Base-by-base conservation (phyloP, 2,797 vertebrate species). In the Dicrostonyx torquatus region DNA sequence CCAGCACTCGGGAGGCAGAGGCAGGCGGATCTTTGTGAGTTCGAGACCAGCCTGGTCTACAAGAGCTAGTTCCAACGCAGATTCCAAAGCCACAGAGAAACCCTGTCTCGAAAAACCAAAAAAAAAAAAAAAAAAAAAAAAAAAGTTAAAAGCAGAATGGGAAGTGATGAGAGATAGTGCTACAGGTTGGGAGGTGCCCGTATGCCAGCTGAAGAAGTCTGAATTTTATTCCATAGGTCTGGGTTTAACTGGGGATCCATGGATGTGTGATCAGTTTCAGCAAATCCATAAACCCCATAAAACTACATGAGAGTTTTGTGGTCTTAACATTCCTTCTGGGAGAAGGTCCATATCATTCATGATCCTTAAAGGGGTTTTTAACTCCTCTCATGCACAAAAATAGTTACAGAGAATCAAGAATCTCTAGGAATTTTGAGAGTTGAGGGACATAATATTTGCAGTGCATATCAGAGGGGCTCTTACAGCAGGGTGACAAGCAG, bases 301-400 rank as follows among this genome's bases (percentile, higher is more conserved):
- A 90, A 89, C 55, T 40, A 0, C 34, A 83, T 34, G 22, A 89
- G 64, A 85, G 55, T 48, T 83, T 78, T 70, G 15, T n/a, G 37
- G 45, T 55, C 50, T 72, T 3, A 37, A 37, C 48, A 53, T 90
- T 90, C 87, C 79, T 50, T 86, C 37, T 72, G 45, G 45, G 29
- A 93, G 48, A 94, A 90, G 80, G 34, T 66, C 40, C 50, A 79
- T 2, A 86, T 64, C 15, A 78, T 89, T 94, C 73, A 78, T 93
- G 50, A 87, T 83, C 91, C 55, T 70, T 75, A 82, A 95, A 95
- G 55, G 48, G 31, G 6, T 24, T 31, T 18, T 89, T 87, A 26
- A 55, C 72, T 8, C 31, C 4, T 15, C 26, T 45, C 26, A 34
- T 12, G 22, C 14, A 70, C 26, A 72, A 34, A 89, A 58, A 64